Conservation (phyloP, 2,797 vertebrate species). For the Crocidura indochinensis region DNA sequence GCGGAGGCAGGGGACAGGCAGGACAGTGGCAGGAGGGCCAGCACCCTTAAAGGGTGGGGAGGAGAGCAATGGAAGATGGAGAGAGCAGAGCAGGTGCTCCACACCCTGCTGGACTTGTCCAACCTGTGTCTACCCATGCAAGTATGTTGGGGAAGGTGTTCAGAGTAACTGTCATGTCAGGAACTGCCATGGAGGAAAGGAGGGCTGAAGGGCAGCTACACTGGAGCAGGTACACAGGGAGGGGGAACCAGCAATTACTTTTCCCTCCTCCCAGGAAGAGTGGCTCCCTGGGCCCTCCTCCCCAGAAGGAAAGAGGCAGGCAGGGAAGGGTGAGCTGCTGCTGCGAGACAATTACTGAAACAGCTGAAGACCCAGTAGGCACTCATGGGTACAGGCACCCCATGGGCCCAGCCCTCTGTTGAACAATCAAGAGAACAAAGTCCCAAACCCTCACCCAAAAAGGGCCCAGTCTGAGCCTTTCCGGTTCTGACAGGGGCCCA, state of each 20-base stretch:
- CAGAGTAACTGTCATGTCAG: background rate
- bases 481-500: background rate
- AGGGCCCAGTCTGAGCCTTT: background rate
- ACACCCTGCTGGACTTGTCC: slow-evolving; percentile 6
- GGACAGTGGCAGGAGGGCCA: background rate
- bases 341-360: background rate
- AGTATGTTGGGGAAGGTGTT: background rate
- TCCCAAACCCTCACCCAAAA: background rate
- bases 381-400: no score
- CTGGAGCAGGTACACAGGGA: no score
- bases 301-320: background rate
- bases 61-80: background rate
- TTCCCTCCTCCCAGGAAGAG: background rate
- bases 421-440: background rate
- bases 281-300: background rate
- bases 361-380: background rate
- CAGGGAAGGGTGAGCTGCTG: background rate
- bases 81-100: background rate
- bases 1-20: no score
- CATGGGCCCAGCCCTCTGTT: background rate
- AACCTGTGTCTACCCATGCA: background rate
- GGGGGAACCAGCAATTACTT: no score
- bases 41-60: background rate
- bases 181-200: background rate
- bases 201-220: no score